phyloP scores from a whole-genome alignment of 2,113 vertebrate genomes.

The Oreocharis arfaki region DNA sequence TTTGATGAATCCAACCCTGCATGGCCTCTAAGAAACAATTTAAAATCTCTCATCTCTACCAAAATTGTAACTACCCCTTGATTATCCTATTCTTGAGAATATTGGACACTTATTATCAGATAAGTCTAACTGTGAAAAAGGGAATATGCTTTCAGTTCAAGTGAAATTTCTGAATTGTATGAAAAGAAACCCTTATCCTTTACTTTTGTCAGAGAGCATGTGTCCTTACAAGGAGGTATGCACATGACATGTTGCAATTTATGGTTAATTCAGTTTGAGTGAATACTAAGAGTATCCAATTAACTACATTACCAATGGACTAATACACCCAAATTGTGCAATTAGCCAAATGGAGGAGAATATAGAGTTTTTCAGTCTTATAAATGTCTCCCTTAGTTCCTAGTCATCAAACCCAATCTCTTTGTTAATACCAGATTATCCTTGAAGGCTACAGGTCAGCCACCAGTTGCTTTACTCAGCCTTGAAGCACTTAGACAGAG shows the following conservation, averaged over 20 bases:
- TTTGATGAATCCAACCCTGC: neutral
- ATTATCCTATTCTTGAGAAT: neutral
- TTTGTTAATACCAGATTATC: neutral
- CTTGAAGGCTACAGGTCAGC: neutral
- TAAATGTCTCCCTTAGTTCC: neutral
- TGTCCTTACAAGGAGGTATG: neutral
- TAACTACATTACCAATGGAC: neutral
- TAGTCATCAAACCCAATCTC: neutral
- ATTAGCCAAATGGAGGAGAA: neutral
- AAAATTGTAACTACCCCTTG: neutral
- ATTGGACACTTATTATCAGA: neutral
- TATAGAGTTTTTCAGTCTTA: neutral
- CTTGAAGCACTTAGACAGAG: neutral
- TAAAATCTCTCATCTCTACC: neutral
- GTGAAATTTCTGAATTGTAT: neutral
- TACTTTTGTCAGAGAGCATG: neutral
- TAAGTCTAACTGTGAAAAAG: neutral
- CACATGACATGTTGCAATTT: neutral
- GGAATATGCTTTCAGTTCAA: neutral
- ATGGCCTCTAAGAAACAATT: neutral
- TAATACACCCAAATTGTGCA: neutral
- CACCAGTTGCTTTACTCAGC: neutral
- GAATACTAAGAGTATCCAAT: neutral
- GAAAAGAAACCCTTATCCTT: neutral
- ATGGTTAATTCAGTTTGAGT: neutral